Conservation (phyloP, 2,113 vertebrate species). For the Theristicus caerulescens region DNA sequence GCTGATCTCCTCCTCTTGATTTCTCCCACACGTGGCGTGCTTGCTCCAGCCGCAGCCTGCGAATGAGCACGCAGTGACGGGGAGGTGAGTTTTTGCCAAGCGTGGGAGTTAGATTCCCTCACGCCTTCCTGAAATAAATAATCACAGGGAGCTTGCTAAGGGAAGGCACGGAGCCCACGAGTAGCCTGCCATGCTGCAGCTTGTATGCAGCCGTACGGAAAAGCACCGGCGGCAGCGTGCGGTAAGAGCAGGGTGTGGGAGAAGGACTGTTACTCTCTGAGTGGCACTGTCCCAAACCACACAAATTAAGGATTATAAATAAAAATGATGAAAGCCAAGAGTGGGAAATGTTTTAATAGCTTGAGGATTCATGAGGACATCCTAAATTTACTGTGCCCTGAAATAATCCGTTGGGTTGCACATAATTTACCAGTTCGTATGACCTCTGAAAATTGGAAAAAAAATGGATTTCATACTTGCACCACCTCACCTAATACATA, state of each 20-base stretch:
- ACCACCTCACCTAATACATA: slow-evolving; percentile 33
- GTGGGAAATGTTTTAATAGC: slow-evolving; percentile 1
- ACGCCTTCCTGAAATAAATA: not conserved
- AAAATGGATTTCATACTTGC: not conserved
- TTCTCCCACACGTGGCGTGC: not conserved
- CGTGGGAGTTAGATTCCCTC: not conserved
- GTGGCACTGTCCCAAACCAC: fast-evolving
- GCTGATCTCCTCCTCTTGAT: not conserved
- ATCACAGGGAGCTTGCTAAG: not conserved
- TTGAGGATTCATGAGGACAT: not conserved
- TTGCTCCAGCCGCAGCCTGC: not conserved
- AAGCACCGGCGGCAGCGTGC: fast-evolving
- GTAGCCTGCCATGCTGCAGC: not conserved
- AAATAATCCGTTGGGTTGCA: not conserved
- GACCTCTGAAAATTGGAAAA: not conserved
- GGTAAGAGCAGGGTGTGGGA: not conserved
- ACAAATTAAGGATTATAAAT: slow-evolving; percentile 27
- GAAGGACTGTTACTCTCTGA: not conserved
- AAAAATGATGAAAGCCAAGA: not conserved
- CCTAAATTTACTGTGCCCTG: not conserved
- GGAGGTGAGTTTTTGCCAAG: not conserved
- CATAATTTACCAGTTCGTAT: not conserved
- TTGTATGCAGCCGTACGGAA: not conserved
- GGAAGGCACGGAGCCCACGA: not conserved
- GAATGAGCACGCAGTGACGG: not conserved